Base-by-base conservation (phyloP, 2,888 invertebrate species). In the Epinotia demarniana region DNA sequence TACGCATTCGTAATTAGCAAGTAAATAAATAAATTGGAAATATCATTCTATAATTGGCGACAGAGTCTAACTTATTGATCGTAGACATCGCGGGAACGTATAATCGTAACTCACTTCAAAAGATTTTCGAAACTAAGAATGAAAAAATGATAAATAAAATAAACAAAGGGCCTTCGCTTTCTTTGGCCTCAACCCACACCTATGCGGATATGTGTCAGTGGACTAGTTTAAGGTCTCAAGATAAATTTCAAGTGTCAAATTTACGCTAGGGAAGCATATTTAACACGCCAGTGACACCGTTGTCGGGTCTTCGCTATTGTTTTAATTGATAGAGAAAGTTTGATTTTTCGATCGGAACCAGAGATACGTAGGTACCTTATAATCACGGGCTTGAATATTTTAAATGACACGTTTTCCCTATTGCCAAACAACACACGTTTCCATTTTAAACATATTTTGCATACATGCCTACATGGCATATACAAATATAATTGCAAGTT, bases 61-160 rank as follows among this genome's bases (percentile, higher is more conserved):
- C 82, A 79, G 77, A 84, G 78, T 80, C 79, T 78, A 79, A 79
- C 81, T 82, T 84, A 83, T 82, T 78, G 80, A 79, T 77, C 77
- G 82, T 79, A 79, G 76, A 80, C 79, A 81, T 79, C 79, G 82
- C 79, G 78, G 79, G 78, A 84, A 83, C 80, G 82, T 78, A 58
- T 63, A 80, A 85, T 85, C 83, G 80, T 86, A 87, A 86, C 82
- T 81, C 85, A 85, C 87, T 86, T 83, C 83, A 85, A 89, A 89
- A 85, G 85, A 83, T 80, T 84, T 87, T 86, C 79, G 82, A 86
- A 87, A 85, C 82, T 83, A 83, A 81, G 79, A 83, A 84, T 80
- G 78, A 82, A 86, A 86, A 86, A 87, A 80, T 76, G 66, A 78
- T 75, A 80, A 84, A 87, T 88, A 84, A 85, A 83, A 85, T 85